Base-by-base conservation (phyloP, 1,140 invertebrate genomes). In the Brachystomella parvula region DNA sequence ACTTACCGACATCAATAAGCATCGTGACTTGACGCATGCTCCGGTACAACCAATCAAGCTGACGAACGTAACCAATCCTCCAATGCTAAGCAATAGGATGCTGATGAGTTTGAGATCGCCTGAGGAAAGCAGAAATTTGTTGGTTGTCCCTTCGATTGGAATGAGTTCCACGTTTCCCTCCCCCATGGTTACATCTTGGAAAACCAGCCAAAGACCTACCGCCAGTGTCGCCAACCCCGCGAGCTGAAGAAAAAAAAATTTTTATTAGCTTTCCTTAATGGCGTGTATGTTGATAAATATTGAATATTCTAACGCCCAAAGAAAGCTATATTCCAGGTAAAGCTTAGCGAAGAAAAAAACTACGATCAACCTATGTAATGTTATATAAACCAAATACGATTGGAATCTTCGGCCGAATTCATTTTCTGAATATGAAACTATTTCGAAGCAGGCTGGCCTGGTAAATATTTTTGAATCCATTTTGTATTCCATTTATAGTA, bases 221-320 rank as follows among this genome's bases (percentile, higher is more conserved):
- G 85, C 87, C 44, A 90, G 76, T 71, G 90, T 82, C 57, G 85
- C 84, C 74, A 88, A 86, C 71, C 87, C 89, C 71, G 85, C 84
- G 63, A 90, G 76, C 89, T 90, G 78, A 64, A 80, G 78, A 76
- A 73, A 49, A 63, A 39, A 53, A 31, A 30, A 59, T 44, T 44
- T 44, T n/a, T n/a, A 44, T 44, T n/a, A 44, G 9, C 39, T 12
- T n/a, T n/a, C n/a, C n/a, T n/a, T n/a, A n/a, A n/a, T n/a, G n/a
- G n/a, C n/a, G n/a, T n/a, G n/a, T n/a, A n/a, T n/a, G n/a, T n/a
- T n/a, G n/a, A n/a, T n/a, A n/a, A n/a, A n/a, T n/a, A n/a, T n/a
- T n/a, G n/a, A n/a, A n/a, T n/a, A n/a, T n/a, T n/a, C n/a, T n/a
- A n/a, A n/a, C n/a, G n/a, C n/a, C n/a, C n/a, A n/a, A n/a, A n/a